These are phyloP conservation scores for Elgaria multicarinata DNA, from an alignment of 2,113 vertebrate species.

Conservation along the genomic window DNA sequence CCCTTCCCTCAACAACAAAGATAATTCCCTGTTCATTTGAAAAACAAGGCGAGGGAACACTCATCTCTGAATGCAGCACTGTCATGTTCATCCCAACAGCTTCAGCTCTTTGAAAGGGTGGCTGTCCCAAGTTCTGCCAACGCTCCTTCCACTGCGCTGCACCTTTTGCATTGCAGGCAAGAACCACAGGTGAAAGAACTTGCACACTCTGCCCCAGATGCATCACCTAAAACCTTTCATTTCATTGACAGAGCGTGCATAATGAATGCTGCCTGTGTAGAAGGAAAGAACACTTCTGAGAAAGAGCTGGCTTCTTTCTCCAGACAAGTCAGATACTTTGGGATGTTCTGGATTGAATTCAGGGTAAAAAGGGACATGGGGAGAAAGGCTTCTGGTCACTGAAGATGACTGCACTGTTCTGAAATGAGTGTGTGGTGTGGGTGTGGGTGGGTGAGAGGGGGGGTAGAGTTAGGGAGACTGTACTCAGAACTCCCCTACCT, in stretches of 20 bases:
- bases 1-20: not conserved
- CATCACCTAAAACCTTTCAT: not conserved
- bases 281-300: not conserved
- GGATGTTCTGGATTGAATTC: not conserved
- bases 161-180: not conserved
- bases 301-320: not conserved
- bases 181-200: too few species aligned
- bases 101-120: too few species aligned
- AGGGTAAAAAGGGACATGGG: not conserved
- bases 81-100: not conserved
- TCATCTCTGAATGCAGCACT: not conserved
- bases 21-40: not conserved
- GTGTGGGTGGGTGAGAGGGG: too few species aligned
- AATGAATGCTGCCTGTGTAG: not conserved
- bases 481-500: fast-evolving
- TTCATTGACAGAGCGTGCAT: not conserved
- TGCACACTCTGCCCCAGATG: not conserved
- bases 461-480: not conserved
- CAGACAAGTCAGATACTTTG: not conserved
- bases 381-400: not conserved
- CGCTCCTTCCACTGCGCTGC: not conserved
- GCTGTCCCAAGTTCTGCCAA: not conserved
- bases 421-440: not conserved
- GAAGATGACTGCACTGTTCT: fast-evolving
- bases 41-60: not conserved